These are phyloP conservation scores for Drosophila persimilis DNA, from an alignment of 1,140 invertebrate species.

Conservation along the genomic window DNA sequence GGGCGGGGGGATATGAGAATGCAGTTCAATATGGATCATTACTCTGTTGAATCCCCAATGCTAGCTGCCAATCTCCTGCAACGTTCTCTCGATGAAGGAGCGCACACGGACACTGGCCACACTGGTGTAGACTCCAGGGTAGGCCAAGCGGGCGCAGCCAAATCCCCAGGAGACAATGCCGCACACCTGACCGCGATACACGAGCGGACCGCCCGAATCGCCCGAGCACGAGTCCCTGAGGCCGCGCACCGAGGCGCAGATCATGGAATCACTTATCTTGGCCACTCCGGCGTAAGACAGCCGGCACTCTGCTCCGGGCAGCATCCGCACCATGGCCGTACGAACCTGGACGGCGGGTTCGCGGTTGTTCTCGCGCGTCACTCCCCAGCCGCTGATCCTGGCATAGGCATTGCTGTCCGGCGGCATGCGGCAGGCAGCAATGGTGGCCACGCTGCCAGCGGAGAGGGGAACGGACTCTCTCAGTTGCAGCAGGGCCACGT, in stretches of 20 bases:
- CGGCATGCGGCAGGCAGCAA: conserved; percentile 37
- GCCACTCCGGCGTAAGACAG: conserved; percentile 61
- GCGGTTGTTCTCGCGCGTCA: conserved; percentile 48
- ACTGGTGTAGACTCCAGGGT: conserved; percentile 91
- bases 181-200: conserved; percentile 83
- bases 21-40: no score
- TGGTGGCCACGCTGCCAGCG: conserved; percentile 50
- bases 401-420: conserved; percentile 59
- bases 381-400: conserved; percentile 71
- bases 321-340: conserved; percentile 53
- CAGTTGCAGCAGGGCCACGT: conserved; percentile 66
- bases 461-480: conserved; percentile 10
- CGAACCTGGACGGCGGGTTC: conserved; percentile 64
- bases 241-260: conserved; percentile 70
- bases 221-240: conserved; percentile 85
- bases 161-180: conserved; percentile 87
- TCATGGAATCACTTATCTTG: conserved; percentile 66
- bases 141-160: conserved; percentile 86
- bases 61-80: conserved; percentile 12
- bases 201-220: conserved; percentile 87
- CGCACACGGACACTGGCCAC: conserved; percentile 84
- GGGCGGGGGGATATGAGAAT: not conserved
- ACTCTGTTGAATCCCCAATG: not conserved
- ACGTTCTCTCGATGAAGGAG: conserved; percentile 53
- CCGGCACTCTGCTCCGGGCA: conserved; percentile 52